Evolutionary conservation across 2,113 vertebrate genomes (phyloP), one percentile per base, ranked within the genome.

Genomic region (Tringa solitaria): DNA sequence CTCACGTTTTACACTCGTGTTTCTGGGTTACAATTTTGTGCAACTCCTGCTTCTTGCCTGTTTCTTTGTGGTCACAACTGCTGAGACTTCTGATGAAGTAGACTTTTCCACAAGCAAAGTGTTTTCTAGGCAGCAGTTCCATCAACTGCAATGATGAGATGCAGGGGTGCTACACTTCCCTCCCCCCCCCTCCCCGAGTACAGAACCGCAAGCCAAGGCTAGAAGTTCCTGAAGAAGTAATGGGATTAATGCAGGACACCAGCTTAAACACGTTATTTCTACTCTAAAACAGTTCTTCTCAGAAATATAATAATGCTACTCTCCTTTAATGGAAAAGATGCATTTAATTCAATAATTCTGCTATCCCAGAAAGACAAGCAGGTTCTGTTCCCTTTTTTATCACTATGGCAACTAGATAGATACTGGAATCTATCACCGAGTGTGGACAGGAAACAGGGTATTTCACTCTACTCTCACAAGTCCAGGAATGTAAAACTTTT

Each of bases 381-480:
- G 94, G 93, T 94, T 91, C 74, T 94, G 84, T 94, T 95, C 93
- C 87, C 74, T 78, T 91, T 95, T 90, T 91, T 72, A 92, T 96
- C 91, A 75, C 95, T 95, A 95, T 96, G 89, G 95, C 74, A 96
- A 96, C 95, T n/a, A n/a, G n/a, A n/a, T n/a, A 93, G 76, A 91
- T 84, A 94, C 89, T 39, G 50, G 73, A 94, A 92, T 91, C 84
- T 84, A 81, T 93, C 92, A 68, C 11, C 0, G 13, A 87, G 32
- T 1, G 37, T 20, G 61, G 86, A 37, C 78, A 60, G 63, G 80
- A 89, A 91, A 72, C 4, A 9, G 69, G 68, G 69, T 72, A 48
- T 68, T 75, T 81, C n/a, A 45, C 84, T 74, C 39, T 21, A 19
- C n/a, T 63, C 63, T 92, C 73, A 60, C 30, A 74, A 78, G 76